Evolutionary conservation across 2,113 vertebrate genomes (phyloP).

Genomic region (Ursus arctos): DNA sequence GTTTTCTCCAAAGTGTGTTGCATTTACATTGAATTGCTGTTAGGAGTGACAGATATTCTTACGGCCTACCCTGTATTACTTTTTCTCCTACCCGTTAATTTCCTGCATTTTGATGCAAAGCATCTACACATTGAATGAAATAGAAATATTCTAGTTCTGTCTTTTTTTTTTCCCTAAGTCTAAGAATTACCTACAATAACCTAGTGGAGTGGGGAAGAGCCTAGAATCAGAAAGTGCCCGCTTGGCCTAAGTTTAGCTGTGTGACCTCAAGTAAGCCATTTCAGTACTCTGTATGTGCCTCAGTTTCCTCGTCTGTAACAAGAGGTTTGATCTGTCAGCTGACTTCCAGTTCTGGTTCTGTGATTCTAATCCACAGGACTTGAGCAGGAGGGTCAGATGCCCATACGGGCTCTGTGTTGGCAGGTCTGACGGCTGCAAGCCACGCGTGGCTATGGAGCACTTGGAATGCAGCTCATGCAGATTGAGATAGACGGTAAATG

Average conservation of each 20-base stretch:
- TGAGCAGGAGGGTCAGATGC: background rate
- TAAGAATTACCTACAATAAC: background rate
- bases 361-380: background rate
- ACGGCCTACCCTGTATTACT: background rate
- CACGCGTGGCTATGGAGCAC: background rate
- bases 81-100: background rate
- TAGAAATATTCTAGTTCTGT: background rate
- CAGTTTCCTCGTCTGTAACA: background rate
- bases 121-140: background rate
- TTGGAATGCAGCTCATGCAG: background rate
- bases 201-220: background rate
- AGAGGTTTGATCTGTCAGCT: background rate
- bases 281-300: background rate
- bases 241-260: background rate
- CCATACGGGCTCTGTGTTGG: too few species aligned
- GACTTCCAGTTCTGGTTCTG: background rate
- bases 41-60: background rate
- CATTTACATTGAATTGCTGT: background rate
- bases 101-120: constrained; percentile 18
- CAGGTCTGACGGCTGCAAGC: background rate
- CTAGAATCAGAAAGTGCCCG: background rate
- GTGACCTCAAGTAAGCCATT: background rate
- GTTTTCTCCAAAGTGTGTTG: background rate
- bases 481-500: background rate
- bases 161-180: background rate